phyloP scores from a whole-genome alignment of 2,113 vertebrate genomes.

The Alligator sinensis region DNA sequence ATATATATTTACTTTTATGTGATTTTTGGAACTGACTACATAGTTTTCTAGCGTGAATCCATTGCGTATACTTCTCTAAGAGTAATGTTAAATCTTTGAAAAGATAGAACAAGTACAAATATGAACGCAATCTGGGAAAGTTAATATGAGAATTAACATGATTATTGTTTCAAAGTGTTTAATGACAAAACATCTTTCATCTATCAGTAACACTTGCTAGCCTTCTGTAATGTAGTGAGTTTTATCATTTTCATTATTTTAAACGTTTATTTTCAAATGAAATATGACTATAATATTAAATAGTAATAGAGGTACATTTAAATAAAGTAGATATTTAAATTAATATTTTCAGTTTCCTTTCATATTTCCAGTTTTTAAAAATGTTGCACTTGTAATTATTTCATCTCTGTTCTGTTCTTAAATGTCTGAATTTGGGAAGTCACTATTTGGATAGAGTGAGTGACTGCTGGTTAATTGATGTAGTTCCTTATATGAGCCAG shows the following conservation, averaged over 20 bases:
- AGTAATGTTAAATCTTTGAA: not conserved
- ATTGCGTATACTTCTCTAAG: not conserved
- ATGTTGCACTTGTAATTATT: not conserved
- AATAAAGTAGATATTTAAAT: no score
- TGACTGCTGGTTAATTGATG: not conserved
- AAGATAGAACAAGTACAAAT: not conserved
- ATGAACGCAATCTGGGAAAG: not conserved
- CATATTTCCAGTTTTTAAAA: not conserved
- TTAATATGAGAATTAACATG: not conserved
- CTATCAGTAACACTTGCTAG: not conserved
- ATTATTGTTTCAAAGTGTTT: not conserved
- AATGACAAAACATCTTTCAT: not conserved
- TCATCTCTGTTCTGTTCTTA: not conserved
- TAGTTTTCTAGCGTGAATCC: not conserved
- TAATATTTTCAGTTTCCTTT: not conserved
- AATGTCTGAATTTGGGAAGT: not conserved
- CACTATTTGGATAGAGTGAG: not conserved
- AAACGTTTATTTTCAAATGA: not conserved
- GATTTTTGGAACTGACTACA: not conserved
- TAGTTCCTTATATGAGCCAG: not conserved
- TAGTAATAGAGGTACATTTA: no score
- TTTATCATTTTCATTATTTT: not conserved
- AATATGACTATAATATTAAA: no score
- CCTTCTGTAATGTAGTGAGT: not conserved
- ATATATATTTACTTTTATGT: not conserved